Percentiles rank a stretch among this genome's conserved stretches.
Evolutionary conservation across 2,113 vertebrate genomes (phyloP).

Genomic region (Chitala chitala): DNA sequence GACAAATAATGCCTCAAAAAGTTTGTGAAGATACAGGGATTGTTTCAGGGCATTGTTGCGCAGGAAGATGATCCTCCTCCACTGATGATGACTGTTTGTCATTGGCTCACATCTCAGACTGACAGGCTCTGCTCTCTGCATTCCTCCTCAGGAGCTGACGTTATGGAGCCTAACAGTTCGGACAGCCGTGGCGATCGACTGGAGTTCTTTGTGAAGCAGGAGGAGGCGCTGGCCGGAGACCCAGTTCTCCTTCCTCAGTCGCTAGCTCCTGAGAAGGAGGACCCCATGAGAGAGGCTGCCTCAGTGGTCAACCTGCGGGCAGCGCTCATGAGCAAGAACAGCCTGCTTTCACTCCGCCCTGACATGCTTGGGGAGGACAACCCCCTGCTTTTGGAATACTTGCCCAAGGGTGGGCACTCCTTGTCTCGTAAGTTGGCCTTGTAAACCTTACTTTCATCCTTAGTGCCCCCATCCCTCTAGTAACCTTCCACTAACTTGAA

Average conservation of each 20-base stretch:
- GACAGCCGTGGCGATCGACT: conserved; percentile 75
- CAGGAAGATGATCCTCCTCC: too few relatives aligned
- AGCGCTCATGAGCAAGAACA: conserved; percentile 96
- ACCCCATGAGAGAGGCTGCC: conserved; percentile 64
- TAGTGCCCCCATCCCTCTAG: neutral
- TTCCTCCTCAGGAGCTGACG: conserved; percentile 65
- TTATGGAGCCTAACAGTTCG: conserved; percentile 76
- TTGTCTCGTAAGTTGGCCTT: conserved; percentile 83
- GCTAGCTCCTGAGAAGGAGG: conserved; percentile 75
- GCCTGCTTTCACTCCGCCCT: conserved; percentile 87
- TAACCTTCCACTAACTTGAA: neutral
- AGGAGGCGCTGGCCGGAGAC: conserved; percentile 74
- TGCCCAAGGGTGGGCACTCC: conserved; percentile 88
- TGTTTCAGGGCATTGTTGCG: too few relatives aligned
- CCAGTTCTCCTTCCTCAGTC: conserved; percentile 67
- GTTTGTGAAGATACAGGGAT: too few relatives aligned
- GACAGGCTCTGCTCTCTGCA: neutral
- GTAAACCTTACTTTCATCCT: conserved; percentile 32
- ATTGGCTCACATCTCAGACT: neutral
- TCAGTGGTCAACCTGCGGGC: conserved; percentile 89
- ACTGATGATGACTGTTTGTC: too few relatives aligned
- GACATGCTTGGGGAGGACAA: conserved; percentile 89
- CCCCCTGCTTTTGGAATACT: conserved; percentile 89
- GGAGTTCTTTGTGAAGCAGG: conserved; percentile 73
- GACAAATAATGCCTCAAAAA: too few relatives aligned